phyloP scores from a whole-genome alignment of 2,797 vertebrate genomes.

The Karalla daura region DNA sequence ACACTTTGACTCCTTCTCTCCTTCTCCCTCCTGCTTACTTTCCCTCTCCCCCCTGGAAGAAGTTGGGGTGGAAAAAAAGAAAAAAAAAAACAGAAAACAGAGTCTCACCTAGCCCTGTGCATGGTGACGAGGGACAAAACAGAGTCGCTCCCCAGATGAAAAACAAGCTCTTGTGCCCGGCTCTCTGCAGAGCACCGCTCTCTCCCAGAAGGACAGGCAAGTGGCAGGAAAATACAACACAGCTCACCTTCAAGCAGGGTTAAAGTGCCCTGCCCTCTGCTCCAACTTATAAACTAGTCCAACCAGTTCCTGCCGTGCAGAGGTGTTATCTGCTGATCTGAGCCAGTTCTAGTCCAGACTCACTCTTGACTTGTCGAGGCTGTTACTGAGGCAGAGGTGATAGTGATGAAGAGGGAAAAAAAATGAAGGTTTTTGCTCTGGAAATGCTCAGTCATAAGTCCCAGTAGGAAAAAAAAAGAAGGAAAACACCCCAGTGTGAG shows the following conservation, averaged over 20 bases:
- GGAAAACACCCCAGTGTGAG: no score
- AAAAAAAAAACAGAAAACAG: slow-evolving; percentile 36
- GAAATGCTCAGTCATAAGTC: slow-evolving; percentile 2
- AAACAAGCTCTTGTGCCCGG: slow-evolving; percentile 34
- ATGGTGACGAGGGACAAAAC: slow-evolving; percentile 50
- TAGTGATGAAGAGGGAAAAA: slow-evolving; percentile 38
- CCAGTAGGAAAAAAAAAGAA: not conserved
- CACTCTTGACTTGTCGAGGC: slow-evolving; percentile 69
- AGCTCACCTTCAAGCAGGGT: slow-evolving; percentile 71
- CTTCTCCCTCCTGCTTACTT: slow-evolving; percentile 55
- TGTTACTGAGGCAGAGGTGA: slow-evolving; percentile 47
- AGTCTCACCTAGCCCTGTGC: slow-evolving; percentile 61
- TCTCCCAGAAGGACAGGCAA: slow-evolving; percentile 58
- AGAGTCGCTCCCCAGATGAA: slow-evolving; percentile 28
- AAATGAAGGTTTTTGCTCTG: not conserved
- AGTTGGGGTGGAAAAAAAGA: no score
- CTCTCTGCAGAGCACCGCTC: slow-evolving; percentile 46
- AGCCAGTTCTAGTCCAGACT: slow-evolving; percentile 66
- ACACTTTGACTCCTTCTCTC: slow-evolving; percentile 75
- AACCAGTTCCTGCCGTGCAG: slow-evolving; percentile 80
- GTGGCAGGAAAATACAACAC: slow-evolving; percentile 57
- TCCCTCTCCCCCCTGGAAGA: slow-evolving; percentile 28
- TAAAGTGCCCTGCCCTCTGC: slow-evolving; percentile 81
- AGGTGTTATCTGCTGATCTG: slow-evolving; percentile 78
- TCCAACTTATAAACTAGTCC: slow-evolving; percentile 81